A percentile compares a stretch with the other conserved stretches of the same genome.
These are phyloP conservation scores for Sorex araneus DNA, from an alignment of 2,113 vertebrate species.

Conservation along the genomic window DNA sequence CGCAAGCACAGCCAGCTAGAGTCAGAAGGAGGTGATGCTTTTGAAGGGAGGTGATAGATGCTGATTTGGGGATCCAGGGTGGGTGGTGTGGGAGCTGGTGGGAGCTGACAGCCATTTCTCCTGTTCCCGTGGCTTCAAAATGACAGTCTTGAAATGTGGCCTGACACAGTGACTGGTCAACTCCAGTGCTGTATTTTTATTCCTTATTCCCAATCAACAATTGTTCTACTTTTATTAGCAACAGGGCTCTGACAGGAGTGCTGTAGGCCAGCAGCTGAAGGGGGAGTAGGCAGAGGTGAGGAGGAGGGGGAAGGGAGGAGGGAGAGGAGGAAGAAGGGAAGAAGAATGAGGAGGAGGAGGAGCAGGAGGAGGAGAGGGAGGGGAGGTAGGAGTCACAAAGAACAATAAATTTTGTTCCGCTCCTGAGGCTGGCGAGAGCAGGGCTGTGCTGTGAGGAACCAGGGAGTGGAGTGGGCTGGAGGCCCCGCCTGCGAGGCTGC, in stretches of 20 bases:
- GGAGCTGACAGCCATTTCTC: constrained; percentile 62
- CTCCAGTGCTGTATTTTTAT: constrained; percentile 71
- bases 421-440: background rate
- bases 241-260: constrained; percentile 37
- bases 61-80: background rate
- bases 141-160: constrained; percentile 74
- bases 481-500: too few species aligned
- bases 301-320: background rate
- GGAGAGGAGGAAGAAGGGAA: background rate
- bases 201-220: constrained; percentile 73
- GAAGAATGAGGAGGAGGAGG: background rate
- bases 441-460: accelerated
- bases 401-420: background rate
- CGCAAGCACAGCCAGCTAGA: background rate
- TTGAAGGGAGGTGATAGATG: constrained; percentile 59
- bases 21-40: background rate
- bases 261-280: background rate
- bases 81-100: background rate
- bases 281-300: background rate
- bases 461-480: too few species aligned
- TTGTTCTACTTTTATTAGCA: constrained; percentile 68
- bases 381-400: background rate
- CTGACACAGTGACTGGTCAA: constrained; percentile 68
- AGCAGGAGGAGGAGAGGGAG: background rate
- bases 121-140: constrained; percentile 58